Conservation (phyloP, 2,113 vertebrate species). For the Hydrolagus affinis region DNA sequence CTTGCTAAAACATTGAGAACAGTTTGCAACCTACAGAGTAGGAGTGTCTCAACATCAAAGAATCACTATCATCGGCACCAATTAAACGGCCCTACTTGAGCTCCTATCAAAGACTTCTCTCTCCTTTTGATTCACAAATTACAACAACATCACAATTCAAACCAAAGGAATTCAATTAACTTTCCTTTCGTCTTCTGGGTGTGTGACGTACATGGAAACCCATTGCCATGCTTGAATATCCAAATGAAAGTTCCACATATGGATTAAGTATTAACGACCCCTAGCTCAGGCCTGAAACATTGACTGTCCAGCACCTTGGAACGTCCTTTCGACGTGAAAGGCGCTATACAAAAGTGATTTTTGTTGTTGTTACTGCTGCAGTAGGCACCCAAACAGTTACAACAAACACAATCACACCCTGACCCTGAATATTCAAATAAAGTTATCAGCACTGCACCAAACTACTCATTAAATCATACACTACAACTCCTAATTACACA, state of each 20-base stretch:
- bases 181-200: too few species aligned
- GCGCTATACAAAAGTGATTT: too few species aligned
- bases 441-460: background rate
- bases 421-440: background rate
- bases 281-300: too few species aligned
- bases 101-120: background rate
- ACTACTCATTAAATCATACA: background rate
- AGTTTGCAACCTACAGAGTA: background rate
- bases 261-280: too few species aligned
- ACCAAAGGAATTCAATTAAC: background rate
- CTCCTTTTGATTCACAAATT: background rate
- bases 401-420: background rate
- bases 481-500: background rate
- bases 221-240: too few species aligned
- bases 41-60: background rate
- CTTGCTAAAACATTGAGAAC: background rate
- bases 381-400: background rate
- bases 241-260: too few species aligned
- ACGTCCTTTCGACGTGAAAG: too few species aligned
- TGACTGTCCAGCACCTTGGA: too few species aligned
- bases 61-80: background rate
- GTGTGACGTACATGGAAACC: too few species aligned
- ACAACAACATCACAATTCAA: background rate
- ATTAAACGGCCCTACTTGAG: background rate
- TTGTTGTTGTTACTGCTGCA: background rate